Evolutionary conservation across 2,113 vertebrate genomes (phyloP).

Genomic region (Plotosus lineatus): DNA sequence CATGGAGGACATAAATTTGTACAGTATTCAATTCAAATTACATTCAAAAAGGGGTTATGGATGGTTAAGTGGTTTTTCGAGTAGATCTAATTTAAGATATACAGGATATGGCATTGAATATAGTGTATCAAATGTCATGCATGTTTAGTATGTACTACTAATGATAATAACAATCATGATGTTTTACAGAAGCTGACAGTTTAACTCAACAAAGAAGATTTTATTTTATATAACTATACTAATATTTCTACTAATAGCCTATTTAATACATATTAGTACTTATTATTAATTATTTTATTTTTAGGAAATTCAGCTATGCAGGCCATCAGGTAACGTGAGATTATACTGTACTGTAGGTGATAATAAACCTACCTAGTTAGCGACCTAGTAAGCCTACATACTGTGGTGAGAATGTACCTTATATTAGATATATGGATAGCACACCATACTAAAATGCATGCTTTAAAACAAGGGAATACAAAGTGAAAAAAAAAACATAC

Average conservation of each 20-base stretch:
- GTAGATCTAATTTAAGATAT: neutral
- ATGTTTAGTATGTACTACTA: neutral
- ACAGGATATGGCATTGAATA: too few relatives aligned
- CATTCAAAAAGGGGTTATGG: neutral
- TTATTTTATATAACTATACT: neutral
- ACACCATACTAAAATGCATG: neutral
- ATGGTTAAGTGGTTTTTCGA: neutral
- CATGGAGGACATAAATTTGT: too few relatives aligned
- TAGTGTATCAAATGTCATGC: too few relatives aligned
- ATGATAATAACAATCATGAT: accelerated
- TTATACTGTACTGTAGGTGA: too few relatives aligned
- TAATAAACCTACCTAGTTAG: too few relatives aligned
- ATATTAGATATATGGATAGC: neutral
- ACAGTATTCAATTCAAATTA: neutral
- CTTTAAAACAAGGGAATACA: neutral
- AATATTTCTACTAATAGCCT: neutral
- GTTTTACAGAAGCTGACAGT: neutral
- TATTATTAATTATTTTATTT: neutral
- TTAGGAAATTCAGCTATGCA: neutral
- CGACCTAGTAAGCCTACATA: neutral
- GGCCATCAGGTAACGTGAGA: neutral
- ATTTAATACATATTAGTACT: neutral
- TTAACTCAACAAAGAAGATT: neutral
- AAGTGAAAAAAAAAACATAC: neutral
- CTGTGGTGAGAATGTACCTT: neutral